A percentile compares a stretch with the other conserved stretches of the same genome.
Evolutionary conservation across 2,113 vertebrate genomes (phyloP).

Genomic region (Amphilophus citrinellus): DNA sequence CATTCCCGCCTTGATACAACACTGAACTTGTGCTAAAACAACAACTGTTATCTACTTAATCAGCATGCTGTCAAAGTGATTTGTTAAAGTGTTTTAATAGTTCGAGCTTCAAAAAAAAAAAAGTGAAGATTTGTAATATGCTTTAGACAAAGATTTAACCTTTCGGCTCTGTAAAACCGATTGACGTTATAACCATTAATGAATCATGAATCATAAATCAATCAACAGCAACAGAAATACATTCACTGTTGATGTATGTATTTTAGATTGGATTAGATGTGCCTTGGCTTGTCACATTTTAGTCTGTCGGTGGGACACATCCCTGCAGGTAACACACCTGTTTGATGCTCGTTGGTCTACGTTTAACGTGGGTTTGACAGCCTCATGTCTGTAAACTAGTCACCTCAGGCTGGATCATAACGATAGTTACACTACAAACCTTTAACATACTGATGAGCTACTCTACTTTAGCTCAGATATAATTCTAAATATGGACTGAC

Average conservation of each 20-base stretch:
- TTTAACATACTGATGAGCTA: neutral
- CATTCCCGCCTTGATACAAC: neutral
- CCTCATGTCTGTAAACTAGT: neutral
- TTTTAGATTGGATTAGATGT: neutral
- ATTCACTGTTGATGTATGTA: neutral
- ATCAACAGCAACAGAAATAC: neutral
- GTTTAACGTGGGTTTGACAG: neutral
- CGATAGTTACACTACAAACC: neutral
- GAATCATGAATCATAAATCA: neutral
- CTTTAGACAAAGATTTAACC: neutral
- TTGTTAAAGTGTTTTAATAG: neutral
- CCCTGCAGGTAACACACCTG: neutral
- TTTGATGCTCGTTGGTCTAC: neutral
- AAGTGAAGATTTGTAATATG: neutral
- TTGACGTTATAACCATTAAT: neutral
- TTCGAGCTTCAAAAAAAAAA: neutral
- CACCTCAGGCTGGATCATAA: neutral
- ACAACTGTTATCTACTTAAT: neutral
- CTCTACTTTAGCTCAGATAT: neutral
- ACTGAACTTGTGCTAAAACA: neutral
- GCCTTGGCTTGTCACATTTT: neutral
- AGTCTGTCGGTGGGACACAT: neutral
- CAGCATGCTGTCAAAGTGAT: neutral
- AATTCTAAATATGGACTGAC: fast-evolving
- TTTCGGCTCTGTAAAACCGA: neutral